phyloP scores from a whole-genome alignment of 2,888 invertebrate species.

The Carterocephalus palaemon region DNA sequence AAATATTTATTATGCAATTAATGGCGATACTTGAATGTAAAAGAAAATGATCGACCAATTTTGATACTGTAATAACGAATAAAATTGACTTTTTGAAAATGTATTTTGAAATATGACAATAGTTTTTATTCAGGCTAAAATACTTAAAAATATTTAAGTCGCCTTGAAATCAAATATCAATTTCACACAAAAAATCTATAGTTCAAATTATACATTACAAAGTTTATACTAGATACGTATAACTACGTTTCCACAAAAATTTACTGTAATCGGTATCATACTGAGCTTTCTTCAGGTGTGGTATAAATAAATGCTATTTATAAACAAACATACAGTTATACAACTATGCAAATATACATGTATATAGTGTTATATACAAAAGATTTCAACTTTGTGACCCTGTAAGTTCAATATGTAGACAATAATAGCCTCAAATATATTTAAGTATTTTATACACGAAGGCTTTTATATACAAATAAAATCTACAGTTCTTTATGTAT shows the following conservation, averaged over 20 bases:
- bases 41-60: constrained; percentile 8
- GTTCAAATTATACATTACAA: constrained; percentile 28
- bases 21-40: constrained; percentile 1
- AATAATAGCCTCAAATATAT: constrained; percentile 63
- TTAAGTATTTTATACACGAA: constrained; percentile 51
- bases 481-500: constrained; percentile 41
- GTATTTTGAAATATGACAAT: too few species aligned
- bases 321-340: constrained; percentile 36
- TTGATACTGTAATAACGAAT: constrained; percentile 1
- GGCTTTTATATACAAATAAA: constrained; percentile 56
- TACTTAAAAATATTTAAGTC: too few species aligned
- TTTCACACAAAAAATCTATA: constrained; percentile 22
- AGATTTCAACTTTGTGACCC: constrained; percentile 65
- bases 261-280: constrained; percentile 44
- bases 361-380: constrained; percentile 53
- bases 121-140: too few species aligned
- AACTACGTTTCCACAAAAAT: constrained; percentile 26
- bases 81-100: neutral
- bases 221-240: constrained; percentile 29
- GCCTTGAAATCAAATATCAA: too few species aligned
- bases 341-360: constrained; percentile 50
- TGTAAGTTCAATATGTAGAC: constrained; percentile 49
- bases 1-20: constrained; percentile 44
- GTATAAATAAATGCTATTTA: constrained; percentile 65
- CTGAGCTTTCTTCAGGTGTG: constrained; percentile 78